Evolutionary conservation across 2,888 invertebrate species (phyloP).

Genomic region (Leucoptera coffeella): DNA sequence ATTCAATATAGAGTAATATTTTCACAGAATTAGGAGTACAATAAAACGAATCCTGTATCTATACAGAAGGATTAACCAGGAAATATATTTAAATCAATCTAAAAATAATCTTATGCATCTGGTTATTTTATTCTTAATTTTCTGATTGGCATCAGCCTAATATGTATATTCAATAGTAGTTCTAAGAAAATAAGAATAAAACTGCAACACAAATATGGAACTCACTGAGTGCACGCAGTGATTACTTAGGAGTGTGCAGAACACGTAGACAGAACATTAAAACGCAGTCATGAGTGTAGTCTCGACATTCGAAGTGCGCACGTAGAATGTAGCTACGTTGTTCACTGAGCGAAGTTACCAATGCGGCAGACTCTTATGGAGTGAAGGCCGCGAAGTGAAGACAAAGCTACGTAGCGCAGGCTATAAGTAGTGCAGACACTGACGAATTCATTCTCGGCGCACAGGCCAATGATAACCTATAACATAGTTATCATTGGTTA

Average conservation of each 20-base stretch:
- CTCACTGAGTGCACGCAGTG: constrained; percentile 53
- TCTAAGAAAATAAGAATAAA: constrained; percentile 3
- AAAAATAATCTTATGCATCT: no score
- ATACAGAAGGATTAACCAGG: no score
- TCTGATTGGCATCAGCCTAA: no score
- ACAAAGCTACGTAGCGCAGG: constrained; percentile 52
- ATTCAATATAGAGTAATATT: no score
- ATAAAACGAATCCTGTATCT: no score
- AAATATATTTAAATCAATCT: no score
- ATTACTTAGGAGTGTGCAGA: constrained; percentile 41
- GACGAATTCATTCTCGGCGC: constrained; percentile 49
- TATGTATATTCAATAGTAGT: no score
- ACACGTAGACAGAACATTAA: constrained; percentile 36
- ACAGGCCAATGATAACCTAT: constrained; percentile 56
- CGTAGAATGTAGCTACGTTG: constrained; percentile 45
- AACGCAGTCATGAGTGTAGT: constrained; percentile 32
- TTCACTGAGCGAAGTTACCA: constrained; percentile 43
- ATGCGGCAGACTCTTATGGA: constrained; percentile 40
- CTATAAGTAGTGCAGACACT: constrained; percentile 52
- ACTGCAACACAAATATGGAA: constrained; percentile 35
- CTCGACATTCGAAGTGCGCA: constrained; percentile 41
- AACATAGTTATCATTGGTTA: constrained; percentile 55
- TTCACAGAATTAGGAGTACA: no score
- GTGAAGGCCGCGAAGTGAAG: constrained; percentile 46
- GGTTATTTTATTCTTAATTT: no score